phyloP scores from a whole-genome alignment of 2,113 vertebrate genomes.

The Grammomys dolichurus region DNA sequence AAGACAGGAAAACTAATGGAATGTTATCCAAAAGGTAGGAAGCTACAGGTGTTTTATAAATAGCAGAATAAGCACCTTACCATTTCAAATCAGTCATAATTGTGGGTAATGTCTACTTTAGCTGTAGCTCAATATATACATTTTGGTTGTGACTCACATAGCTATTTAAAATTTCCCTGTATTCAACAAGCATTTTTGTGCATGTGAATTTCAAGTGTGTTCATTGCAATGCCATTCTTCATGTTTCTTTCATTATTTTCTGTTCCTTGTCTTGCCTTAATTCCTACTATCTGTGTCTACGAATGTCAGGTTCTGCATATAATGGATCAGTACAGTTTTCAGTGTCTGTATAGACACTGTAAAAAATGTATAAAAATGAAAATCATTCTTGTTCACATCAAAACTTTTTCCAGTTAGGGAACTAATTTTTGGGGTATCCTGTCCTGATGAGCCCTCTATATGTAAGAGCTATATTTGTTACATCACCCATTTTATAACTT shows the following conservation, averaged over 20 bases:
- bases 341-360: neutral
- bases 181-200: neutral
- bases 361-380: neutral
- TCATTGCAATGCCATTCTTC: neutral
- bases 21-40: neutral
- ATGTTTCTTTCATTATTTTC: slow-evolving; percentile 35
- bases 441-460: neutral
- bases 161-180: neutral
- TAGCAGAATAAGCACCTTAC: slow-evolving; percentile 30
- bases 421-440: neutral
- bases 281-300: neutral
- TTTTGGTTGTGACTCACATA: slow-evolving; percentile 28
- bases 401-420: slow-evolving; percentile 42
- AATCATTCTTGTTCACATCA: neutral
- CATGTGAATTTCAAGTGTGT: slow-evolving; percentile 17
- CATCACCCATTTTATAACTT: neutral
- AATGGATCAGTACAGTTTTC: slow-evolving; percentile 5
- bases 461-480: slow-evolving; percentile 5
- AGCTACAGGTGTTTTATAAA: slow-evolving; percentile 23
- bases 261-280: neutral
- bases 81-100: slow-evolving; percentile 23
- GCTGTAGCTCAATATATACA: neutral
- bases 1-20: neutral
- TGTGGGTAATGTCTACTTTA: slow-evolving; percentile 49
- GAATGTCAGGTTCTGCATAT: neutral